Base-by-base conservation (phyloP, 1,140 invertebrate species). In the Scaptomyza hsui region DNA sequence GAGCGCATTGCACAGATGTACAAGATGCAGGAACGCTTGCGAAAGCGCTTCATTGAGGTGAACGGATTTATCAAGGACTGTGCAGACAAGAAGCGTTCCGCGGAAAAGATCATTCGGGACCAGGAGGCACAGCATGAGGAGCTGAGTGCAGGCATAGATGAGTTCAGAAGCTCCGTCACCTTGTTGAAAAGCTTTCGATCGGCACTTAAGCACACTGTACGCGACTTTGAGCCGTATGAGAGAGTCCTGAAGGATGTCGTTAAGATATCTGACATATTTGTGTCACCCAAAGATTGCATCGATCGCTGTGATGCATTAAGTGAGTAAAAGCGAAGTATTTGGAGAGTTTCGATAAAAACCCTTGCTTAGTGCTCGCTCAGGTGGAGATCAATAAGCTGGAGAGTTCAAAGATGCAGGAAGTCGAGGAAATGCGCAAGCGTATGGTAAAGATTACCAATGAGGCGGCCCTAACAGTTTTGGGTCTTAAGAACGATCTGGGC, bases 271-370 rank as follows among this genome's bases (percentile, higher is more conserved):
- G 88, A 90, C n/a, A 89, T 89, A 4, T 90, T 80, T 52, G 56
- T 76, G 1, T 90, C 89, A 0, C 49, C 79, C 0, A 90, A 91
- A 24, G 90, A 91, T 59, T 91, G 86, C 47, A 83, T 90, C 0
- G 89, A 83, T 52, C 78, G 90, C 4, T 91, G 90, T 39, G 90
- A 91, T 76, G 90, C 90, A 0, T 13, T 91, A n/a, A 91, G 90
- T 91, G 53, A 56, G 55, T 18, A 1, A 1, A 15, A n/a, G 13
- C 5, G 2, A 45, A 13, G 6, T 21, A 15, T 3, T 18, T 4
- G 2, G n/a, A 15, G 2, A 4, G 3, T 1, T 10, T 3, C 13
- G 15, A n/a, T 4, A n/a, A 21, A 56, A 42, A 1, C 10, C 9
- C 12, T 13, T 68, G 9, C 1, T 13, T 10, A 90, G 89, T 90